These are phyloP conservation scores for Philereme transversata DNA, from an alignment of 2,888 invertebrate species.

Conservation along the genomic window DNA sequence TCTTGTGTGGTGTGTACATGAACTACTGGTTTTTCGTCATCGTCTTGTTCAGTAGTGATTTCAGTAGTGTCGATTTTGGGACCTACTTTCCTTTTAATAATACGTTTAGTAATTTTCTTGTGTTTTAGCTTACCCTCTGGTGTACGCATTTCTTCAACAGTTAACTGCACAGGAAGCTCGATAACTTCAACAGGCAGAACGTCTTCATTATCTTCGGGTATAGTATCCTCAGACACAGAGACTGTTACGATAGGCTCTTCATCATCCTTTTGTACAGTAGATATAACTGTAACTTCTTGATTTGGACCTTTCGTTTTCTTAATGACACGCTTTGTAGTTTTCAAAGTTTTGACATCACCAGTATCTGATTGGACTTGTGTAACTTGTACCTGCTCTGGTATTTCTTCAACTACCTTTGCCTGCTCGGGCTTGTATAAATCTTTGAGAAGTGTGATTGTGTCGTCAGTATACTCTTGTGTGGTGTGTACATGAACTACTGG, in stretches of 20 bases:
- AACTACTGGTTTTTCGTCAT: constrained; percentile 48
- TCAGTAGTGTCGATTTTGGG: constrained; percentile 31
- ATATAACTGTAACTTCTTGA: constrained; percentile 19
- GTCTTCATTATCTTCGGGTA: constrained; percentile 29
- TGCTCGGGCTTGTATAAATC: constrained; percentile 31
- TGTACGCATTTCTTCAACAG: constrained; percentile 54
- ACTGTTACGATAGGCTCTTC: constrained; percentile 46
- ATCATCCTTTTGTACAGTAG: constrained; percentile 58
- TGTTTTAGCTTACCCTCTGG: constrained; percentile 45
- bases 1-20: constrained; percentile 37
- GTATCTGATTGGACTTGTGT: constrained; percentile 59
- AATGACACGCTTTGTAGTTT: constrained; percentile 12
- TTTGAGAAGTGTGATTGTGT: constrained; percentile 37
- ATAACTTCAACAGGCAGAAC: constrained; percentile 20
- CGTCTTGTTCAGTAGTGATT: constrained; percentile 27
- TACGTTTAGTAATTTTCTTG: constrained; percentile 37
- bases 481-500: constrained; percentile 47
- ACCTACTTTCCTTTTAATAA: constrained; percentile 50
- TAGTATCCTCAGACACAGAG: constrained; percentile 57
- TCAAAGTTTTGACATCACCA: constrained; percentile 53
- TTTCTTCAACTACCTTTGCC: constrained; percentile 44
- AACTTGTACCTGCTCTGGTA: constrained; percentile 30
- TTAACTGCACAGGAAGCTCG: constrained; percentile 40
- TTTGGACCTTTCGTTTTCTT: constrained; percentile 52
- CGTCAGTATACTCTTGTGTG: constrained; percentile 50